phyloP scores from a whole-genome alignment of 2,888 invertebrate species.

The Papilio gigon region DNA sequence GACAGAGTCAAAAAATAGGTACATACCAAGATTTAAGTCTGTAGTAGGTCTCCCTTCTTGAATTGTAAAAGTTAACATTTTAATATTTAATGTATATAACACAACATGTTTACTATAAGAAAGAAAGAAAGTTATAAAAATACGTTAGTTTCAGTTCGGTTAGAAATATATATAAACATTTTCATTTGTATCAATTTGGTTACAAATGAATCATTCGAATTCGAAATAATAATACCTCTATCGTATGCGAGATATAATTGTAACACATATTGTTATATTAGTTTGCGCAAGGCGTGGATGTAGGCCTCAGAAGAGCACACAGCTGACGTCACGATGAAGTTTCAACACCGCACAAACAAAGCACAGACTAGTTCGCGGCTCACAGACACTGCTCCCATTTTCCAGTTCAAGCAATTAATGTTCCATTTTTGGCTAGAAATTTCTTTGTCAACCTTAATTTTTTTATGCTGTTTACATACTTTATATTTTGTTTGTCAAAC shows the following conservation, averaged over 20 bases:
- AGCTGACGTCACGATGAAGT: slow-evolving; percentile 67
- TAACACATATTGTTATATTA: slow-evolving; percentile 45
- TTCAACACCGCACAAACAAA: slow-evolving; percentile 74
- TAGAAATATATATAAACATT: too few relatives aligned
- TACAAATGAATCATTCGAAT: neutral
- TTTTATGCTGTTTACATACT: slow-evolving; percentile 17
- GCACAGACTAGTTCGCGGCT: slow-evolving; percentile 53
- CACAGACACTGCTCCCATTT: slow-evolving; percentile 66
- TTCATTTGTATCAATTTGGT: neutral
- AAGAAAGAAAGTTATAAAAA: neutral
- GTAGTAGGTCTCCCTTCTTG: too few relatives aligned
- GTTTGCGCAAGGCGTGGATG: slow-evolving; percentile 46
- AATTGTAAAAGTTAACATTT: neutral
- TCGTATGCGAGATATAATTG: slow-evolving; percentile 4
- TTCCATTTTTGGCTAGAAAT: slow-evolving; percentile 51
- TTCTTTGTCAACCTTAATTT: slow-evolving; percentile 30
- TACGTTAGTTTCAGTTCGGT: neutral
- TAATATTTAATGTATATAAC: neutral
- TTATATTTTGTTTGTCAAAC: neutral
- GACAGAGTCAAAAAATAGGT: neutral
- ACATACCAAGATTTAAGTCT: too few relatives aligned
- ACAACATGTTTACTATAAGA: neutral
- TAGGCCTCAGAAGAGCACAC: slow-evolving; percentile 43
- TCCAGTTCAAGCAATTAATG: slow-evolving; percentile 61
- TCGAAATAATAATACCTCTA: slow-evolving; percentile 1